Conservation (phyloP, 2,888 invertebrate species). For the Agrilus biguttatus region DNA sequence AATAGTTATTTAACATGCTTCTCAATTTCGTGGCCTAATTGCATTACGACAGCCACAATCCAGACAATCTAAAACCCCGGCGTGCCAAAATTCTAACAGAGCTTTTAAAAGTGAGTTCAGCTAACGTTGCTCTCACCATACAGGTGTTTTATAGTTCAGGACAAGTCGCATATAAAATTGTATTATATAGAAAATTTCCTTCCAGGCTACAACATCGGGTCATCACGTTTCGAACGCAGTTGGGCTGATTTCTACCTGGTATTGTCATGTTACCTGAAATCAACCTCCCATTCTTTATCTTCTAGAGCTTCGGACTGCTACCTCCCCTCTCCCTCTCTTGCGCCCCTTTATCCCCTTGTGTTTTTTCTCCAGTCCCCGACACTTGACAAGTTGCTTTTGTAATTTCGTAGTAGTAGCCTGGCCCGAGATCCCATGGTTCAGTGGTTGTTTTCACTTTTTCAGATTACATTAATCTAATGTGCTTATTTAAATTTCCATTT, state of each 20-base stretch:
- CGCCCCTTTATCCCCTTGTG: constrained; percentile 12
- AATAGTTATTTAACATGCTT: too few species aligned
- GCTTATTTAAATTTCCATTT: too few species aligned
- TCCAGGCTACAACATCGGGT: too few species aligned
- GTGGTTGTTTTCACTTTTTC: constrained; percentile 14
- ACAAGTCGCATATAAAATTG: too few species aligned
- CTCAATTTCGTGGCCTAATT: too few species aligned
- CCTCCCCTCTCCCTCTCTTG: constrained; percentile 15
- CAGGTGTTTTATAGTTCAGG: too few species aligned
- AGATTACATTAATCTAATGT: neutral
- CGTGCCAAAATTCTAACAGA: too few species aligned
- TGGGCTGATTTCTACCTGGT: constrained; percentile 9
- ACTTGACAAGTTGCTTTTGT: constrained; percentile 34
- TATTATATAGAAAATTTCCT: too few species aligned
- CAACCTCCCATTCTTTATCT: constrained; percentile 13
- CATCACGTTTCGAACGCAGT: constrained; percentile 1
- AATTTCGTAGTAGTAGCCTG: constrained; percentile 27
- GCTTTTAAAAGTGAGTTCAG: too few species aligned
- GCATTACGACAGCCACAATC: too few species aligned
- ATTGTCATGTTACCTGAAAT: constrained; percentile 23
- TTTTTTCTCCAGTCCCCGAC: constrained; percentile 21
- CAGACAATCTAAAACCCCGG: too few species aligned
- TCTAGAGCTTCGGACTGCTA: constrained; percentile 4
- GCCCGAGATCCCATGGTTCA: constrained; percentile 14
- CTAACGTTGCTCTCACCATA: too few species aligned